Percentiles rank a stretch among this genome's conserved stretches.
Conservation (phyloP, 1,140 invertebrate species). For the Batillaria attramentaria region DNA sequence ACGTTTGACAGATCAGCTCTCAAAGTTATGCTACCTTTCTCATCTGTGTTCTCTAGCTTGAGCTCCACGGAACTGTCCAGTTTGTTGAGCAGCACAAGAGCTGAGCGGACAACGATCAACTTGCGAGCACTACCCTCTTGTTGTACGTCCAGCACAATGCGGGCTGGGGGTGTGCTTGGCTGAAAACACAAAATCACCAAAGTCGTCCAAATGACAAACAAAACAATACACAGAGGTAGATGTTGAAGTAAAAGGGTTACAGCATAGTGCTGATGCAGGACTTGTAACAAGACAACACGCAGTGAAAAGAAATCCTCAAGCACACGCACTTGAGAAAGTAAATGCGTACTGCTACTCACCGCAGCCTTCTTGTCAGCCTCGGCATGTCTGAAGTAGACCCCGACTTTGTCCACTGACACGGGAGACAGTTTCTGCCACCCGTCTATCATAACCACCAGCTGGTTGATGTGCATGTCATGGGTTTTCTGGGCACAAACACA, state of each 20-base stretch:
- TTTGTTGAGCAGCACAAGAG: conserved; percentile 84
- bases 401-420: conserved; percentile 95
- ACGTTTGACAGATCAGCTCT: not conserved
- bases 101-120: conserved; percentile 94
- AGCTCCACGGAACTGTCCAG: conserved; percentile 62
- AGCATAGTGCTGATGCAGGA: no score
- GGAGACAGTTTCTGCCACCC: conserved; percentile 89
- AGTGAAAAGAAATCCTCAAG: no score
- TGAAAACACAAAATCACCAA: conserved; percentile 18
- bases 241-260: no score
- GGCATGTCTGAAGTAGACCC: conserved; percentile 90
- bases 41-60: conserved; percentile 55
- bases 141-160: conserved; percentile 80
- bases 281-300: no score
- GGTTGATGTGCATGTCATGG: conserved; percentile 86
- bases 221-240: not conserved
- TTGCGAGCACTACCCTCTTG: conserved; percentile 94
- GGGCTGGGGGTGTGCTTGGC: conserved; percentile 52
- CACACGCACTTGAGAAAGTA: no score
- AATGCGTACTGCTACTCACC: no score
- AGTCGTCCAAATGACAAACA: not conserved
- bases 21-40: conserved; percentile 39
- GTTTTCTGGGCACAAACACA: conserved; percentile 77
- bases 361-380: conserved; percentile 66
- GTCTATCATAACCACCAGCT: conserved; percentile 88